These are phyloP conservation scores for Camponotus floridanus DNA, from an alignment of 1,140 invertebrate genomes.

Conservation along the genomic window DNA sequence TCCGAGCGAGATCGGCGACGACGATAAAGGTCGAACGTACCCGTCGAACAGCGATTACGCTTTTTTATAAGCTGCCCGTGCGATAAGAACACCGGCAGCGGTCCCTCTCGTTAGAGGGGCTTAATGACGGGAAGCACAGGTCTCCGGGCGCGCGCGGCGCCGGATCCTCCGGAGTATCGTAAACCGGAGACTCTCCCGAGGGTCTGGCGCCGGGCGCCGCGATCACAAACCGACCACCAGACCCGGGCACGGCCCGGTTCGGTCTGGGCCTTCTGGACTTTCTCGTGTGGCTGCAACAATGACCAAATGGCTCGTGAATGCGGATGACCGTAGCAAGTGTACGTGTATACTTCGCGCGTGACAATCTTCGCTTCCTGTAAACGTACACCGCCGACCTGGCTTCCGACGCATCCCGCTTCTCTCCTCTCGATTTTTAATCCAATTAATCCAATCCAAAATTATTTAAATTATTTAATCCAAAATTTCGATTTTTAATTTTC, in stretches of 20 bases:
- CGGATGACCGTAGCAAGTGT: not conserved
- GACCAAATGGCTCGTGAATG: slow-evolving; percentile 32
- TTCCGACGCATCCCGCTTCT: no score
- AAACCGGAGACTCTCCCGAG: slow-evolving; percentile 31
- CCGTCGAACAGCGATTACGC: slow-evolving; percentile 36
- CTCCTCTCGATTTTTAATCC: no score
- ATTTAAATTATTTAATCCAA: no score
- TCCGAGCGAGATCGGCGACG: slow-evolving; percentile 25
- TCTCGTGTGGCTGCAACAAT: slow-evolving; percentile 32
- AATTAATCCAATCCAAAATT: no score
- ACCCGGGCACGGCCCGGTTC: not conserved
- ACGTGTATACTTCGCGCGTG: not conserved
- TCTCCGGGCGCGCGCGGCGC: not conserved
- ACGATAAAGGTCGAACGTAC: slow-evolving; percentile 20
- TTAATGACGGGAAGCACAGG: slow-evolving; percentile 55
- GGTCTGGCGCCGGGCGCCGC: slow-evolving; percentile 52
- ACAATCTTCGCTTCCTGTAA: slow-evolving; percentile 17
- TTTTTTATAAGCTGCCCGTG: slow-evolving; percentile 55
- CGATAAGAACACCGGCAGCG: slow-evolving; percentile 54
- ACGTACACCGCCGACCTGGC: not conserved
- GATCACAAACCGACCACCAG: not conserved
- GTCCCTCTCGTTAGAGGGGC: slow-evolving; percentile 55
- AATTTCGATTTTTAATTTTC: no score
- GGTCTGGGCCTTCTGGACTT: slow-evolving; percentile 47
- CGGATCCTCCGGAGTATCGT: slow-evolving; percentile 34